Evolutionary conservation across 2,888 invertebrate genomes (phyloP).

Genomic region (Eueremaeus valkanovi): DNA sequence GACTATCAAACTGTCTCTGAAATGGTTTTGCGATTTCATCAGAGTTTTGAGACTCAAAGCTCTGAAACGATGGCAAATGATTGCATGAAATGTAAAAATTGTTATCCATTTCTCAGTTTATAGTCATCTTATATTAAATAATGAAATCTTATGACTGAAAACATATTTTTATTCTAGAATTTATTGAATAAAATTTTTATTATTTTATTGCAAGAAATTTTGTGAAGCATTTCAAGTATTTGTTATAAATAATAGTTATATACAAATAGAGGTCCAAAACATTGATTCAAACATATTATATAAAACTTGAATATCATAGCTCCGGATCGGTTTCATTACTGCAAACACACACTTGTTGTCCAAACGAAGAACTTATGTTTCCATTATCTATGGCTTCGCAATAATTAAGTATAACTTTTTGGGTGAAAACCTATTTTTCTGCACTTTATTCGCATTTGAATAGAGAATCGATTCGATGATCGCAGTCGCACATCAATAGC

Average conservation of each 20-base stretch:
- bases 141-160: constrained; percentile 17
- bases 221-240: constrained; percentile 24
- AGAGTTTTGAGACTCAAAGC: neutral
- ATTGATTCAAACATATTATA: neutral
- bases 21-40: neutral
- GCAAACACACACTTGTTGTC: neutral
- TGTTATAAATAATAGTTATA: neutral
- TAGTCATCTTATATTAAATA: neutral
- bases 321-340: neutral
- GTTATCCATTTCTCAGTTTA: constrained; percentile 21
- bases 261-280: neutral
- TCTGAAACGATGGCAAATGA: constrained; percentile 1
- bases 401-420: neutral
- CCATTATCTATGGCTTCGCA: neutral
- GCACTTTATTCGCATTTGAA: neutral
- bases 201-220: neutral
- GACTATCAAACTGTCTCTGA: neutral
- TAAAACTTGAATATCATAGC: neutral
- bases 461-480: neutral
- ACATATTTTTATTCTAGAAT: neutral
- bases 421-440: neutral
- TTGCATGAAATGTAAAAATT: constrained; percentile 30
- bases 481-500: neutral
- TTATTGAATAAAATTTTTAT: neutral
- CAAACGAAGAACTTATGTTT: neutral